Base-by-base conservation (phyloP, 2,113 vertebrate species). In the Todiramphus saurophagus region DNA sequence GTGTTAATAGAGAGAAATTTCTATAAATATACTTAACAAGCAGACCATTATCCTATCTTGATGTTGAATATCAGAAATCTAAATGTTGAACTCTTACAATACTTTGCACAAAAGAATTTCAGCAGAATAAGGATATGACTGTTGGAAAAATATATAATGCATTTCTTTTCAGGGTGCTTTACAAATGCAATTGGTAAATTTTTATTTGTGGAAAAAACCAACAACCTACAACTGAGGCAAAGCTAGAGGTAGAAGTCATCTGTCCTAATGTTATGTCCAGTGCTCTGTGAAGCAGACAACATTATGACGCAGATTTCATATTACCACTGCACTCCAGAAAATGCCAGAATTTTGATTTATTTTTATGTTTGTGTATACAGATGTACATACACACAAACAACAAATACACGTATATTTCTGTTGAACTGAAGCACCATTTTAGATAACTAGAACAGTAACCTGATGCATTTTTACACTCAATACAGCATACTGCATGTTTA, bases 141-240 rank as follows among this genome's bases (percentile, higher is more conserved):
- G 0, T 6, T 75, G 17, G 11, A 19, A 21, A 68, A 43, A 66
- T 53, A 58, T 3, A 16, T 1, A 33, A 43, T 3, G 0, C 0
- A 7, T 62, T 72, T 63, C 27, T 16, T 68, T 68, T 68, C 35
- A 64, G 31, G 11, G n/a, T 37, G 43, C 31, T 76, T 89, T 63
- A 50, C 21, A 58, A 76, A 33, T 4, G 21, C 35, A 76, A 27
- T 27, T n/a, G 14, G 31, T 35, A 37, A 30, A 23, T 20, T 68
- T 53, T 58, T 44, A 33, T 33, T 43, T 63, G 31, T 9, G 5
- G 25, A 87, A 79, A 35, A 20, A 41, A 16, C 13, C 15, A 62
- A 30, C 16, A 30, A 1, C 7, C 79, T 83, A 19, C 19, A 68
- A 14, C 11, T 43, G 46, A 68, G 39, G 18, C 21, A 87, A 72